Evolutionary conservation across 2,797 vertebrate species (phyloP).

Genomic region (Allobates femoralis): DNA sequence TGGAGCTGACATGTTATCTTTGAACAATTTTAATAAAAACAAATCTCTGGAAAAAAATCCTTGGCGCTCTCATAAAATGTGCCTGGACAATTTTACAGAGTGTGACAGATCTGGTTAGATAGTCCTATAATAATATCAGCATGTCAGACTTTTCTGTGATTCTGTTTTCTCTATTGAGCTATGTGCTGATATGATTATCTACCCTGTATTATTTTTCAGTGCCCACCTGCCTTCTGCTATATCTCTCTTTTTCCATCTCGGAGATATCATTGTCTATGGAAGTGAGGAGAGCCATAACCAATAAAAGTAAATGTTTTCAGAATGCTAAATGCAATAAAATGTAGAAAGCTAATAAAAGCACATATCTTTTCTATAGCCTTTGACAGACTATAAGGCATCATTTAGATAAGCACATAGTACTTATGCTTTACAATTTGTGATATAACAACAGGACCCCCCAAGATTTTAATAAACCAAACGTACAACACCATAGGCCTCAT

Average conservation of each 20-base stretch:
- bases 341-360: background rate
- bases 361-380: background rate
- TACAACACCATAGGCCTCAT: background rate
- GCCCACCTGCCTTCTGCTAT: slow-evolving; percentile 9
- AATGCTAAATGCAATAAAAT: background rate
- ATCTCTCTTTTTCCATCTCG: background rate
- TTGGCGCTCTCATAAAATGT: slow-evolving; percentile 2
- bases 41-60: background rate
- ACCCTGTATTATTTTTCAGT: background rate
- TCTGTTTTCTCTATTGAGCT: slow-evolving; percentile 19
- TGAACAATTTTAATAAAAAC: slow-evolving; percentile 21
- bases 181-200: slow-evolving; percentile 32
- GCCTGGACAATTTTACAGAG: slow-evolving; percentile 12
- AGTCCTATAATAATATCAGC: background rate
- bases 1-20: slow-evolving; percentile 16
- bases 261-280: background rate
- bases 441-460: too few species aligned
- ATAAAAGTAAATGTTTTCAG: background rate
- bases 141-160: slow-evolving; percentile 16
- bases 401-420: too few species aligned
- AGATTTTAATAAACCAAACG: background rate
- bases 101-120: slow-evolving; percentile 25
- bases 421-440: too few species aligned
- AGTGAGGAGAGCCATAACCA: background rate
- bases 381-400: too few species aligned